A percentile compares a stretch with the other conserved stretches of the same genome.
Evolutionary conservation across 2,113 vertebrate species (phyloP).

Genomic region (Copsychus sechellarum): DNA sequence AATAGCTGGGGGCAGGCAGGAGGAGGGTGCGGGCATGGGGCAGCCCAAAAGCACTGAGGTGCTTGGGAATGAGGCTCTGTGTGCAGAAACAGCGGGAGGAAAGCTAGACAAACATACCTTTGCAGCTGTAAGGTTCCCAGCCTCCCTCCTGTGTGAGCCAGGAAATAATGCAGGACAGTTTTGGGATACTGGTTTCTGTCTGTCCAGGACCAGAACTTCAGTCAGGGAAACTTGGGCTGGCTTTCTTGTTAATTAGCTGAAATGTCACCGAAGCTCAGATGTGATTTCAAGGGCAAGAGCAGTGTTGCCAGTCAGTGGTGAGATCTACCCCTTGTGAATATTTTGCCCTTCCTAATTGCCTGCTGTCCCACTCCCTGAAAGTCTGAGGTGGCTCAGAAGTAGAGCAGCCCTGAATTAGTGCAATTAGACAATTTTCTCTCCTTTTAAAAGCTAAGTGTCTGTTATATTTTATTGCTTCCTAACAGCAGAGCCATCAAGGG

Average conservation of each 20-base stretch:
- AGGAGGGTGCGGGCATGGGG: accelerated
- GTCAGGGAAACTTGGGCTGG: background rate
- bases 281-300: background rate
- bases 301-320: background rate
- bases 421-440: background rate
- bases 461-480: background rate
- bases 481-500: background rate
- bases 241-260: background rate
- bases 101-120: background rate
- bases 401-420: background rate
- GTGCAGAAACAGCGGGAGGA: background rate
- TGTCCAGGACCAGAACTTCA: background rate
- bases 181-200: background rate
- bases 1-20: background rate
- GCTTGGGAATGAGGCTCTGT: background rate
- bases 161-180: background rate
- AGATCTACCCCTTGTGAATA: background rate
- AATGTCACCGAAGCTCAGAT: background rate
- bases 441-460: background rate
- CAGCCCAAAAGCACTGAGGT: background rate
- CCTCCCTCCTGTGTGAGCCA: background rate
- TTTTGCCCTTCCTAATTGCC: background rate
- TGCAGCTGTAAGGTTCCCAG: background rate
- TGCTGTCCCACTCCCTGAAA: background rate
- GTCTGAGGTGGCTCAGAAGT: background rate